Evolutionary conservation across 2,797 vertebrate genomes (phyloP), one percentile per base, ranked within the genome.

Genomic region (Hybognathus amarus): DNA sequence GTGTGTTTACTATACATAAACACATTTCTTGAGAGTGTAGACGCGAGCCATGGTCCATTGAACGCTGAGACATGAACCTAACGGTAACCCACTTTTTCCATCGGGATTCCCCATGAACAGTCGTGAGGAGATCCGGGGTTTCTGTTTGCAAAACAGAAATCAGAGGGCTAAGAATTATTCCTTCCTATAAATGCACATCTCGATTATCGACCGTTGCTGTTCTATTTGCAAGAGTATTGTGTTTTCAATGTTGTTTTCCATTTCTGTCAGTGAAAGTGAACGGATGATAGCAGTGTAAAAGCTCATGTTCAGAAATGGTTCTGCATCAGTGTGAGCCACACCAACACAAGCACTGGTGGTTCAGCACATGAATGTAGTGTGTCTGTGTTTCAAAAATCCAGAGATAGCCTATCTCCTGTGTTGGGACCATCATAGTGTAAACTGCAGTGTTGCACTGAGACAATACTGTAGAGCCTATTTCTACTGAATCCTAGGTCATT

Each of bases 31-130:
- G 64, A 56, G 27, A 36, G 64, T 63, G 20, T 36, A 76, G n/a
- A 54, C 5, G 13, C 8, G 5, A 68, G 81, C 30, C 66, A 38
- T 59, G 73, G 81, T 77, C 17, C 75, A 78, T 78, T 78, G 64
- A 78, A 56, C 15, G 40, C 50, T 22, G 13, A 70, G 73, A 76
- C 27, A 77, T 59, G 75, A 83, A 30, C 75, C 20, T 33, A 59
- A 47, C 6, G 5, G 24, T 68, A 76, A 77, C 71, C 52, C 73
- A 76, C 52, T 68, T 68, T 66, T 47, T 18, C 20, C 66, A 83
- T 52, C 54, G 82, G 82, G 75, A 83, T 83, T 71, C 82, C 75
- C 82, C 54, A 47, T 50, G 74, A 77, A 36, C 54, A 50, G 73
- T 30, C 33, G 2, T 40, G 71, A 47, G 82, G 75, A n/a, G 42